Evolutionary conservation across 2,888 invertebrate species (phyloP), one percentile per base, ranked within the genome.

Genomic region (Tubulanus polymorphus): DNA sequence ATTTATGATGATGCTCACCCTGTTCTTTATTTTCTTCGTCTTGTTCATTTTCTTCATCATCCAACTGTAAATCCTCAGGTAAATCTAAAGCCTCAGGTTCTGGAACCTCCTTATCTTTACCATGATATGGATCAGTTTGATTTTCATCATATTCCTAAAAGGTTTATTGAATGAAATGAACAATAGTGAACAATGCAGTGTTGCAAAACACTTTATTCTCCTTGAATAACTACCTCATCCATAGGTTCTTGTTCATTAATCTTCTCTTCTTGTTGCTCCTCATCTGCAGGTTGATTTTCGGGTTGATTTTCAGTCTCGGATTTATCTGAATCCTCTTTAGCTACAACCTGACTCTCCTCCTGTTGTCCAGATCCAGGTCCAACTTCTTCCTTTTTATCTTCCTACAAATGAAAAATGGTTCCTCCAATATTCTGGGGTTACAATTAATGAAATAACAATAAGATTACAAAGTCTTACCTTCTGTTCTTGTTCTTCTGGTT

Each of bases 41-140:
- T 26, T 64, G 63, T 1, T 62, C 70, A 15, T 61, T 65, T 32
- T 68, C 69, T 23, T 66, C 72, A 37, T 70, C 89, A 69, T 93
- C 91, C 20, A 91, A 79, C 63, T 91, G 86, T 66, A 92, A 82
- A 76, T 93, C 88, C 41, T 94, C 92, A 0, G 93, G 92, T 58
- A 94, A 79, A 71, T 94, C 92, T 78, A 93, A 85, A 49, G 88
- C 85, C 77, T 93, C 91, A 0, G 91, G 88, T 71, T 93, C 51
- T 51, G 37, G 45, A 15, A 51, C 26, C 23, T 59, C 26, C 27
- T 58, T 58, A 27, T 72, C 56, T 23, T 70, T 62, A 15, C 67
- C 65, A 59, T 71, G 68, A 60, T 74, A 62, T 2, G 74, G 72
- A 53, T 73, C 72, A 8, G 66, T 56, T 54, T 69, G 66, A 32